These are phyloP conservation scores for Neosalanx taihuensis DNA, from an alignment of 2,797 vertebrate genomes.

Conservation along the genomic window DNA sequence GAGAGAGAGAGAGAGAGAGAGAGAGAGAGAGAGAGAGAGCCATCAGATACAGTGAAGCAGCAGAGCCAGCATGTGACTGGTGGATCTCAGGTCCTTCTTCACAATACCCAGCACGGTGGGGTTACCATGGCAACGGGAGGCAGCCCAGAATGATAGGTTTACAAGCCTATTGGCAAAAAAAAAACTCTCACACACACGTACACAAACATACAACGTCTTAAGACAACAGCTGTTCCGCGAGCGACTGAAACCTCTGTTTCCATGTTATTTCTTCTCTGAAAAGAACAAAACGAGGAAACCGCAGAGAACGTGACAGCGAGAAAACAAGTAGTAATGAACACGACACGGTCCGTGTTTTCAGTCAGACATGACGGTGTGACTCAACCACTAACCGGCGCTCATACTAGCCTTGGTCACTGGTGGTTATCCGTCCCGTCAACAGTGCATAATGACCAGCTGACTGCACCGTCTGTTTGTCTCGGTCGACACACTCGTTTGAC, in stretches of 20 bases:
- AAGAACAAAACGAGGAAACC: background rate
- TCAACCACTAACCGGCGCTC: too few species aligned
- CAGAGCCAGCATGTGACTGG: constrained; percentile 56
- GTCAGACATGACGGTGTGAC: too few species aligned
- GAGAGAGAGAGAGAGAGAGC: constrained; percentile 51
- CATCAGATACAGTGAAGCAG: constrained; percentile 56
- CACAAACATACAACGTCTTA: background rate
- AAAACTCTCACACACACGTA: constrained; percentile 42
- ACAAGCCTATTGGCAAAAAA: constrained; percentile 49
- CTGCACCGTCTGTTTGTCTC: too few species aligned
- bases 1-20: constrained; percentile 50
- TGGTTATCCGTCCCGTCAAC: too few species aligned
- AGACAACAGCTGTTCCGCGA: background rate
- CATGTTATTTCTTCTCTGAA: too few species aligned
- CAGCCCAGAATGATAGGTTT: constrained; percentile 48
- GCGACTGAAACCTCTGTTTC: too few species aligned
- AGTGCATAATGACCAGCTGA: too few species aligned
- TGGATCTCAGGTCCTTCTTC: constrained; percentile 49
- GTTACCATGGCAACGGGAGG: constrained; percentile 62
- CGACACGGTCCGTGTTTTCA: too few species aligned
- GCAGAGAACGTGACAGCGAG: too few species aligned
- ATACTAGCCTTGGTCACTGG: too few species aligned
- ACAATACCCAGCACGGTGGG: constrained; percentile 34
- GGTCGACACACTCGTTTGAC: too few species aligned
- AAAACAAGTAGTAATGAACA: too few species aligned